These are phyloP conservation scores for Microtus pennsylvanicus DNA, from an alignment of 2,113 vertebrate genomes.

Conservation along the genomic window DNA sequence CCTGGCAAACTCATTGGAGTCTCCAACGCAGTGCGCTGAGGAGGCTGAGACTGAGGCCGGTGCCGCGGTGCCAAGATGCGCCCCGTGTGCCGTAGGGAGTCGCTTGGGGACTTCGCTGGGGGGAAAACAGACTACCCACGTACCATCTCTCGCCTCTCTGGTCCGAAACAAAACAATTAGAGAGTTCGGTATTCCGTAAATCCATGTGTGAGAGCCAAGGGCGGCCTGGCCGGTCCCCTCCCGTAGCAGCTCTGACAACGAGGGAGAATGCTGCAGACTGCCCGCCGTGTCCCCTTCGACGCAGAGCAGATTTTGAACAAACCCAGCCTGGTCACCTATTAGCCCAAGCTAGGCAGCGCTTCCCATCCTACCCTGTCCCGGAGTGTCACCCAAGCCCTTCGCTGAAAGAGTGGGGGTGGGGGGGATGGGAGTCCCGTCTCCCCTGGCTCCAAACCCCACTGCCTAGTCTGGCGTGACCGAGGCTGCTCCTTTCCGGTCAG, in stretches of 20 bases:
- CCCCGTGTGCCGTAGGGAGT: not conserved
- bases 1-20: constrained; percentile 24
- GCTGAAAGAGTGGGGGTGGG: not conserved
- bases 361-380: not conserved
- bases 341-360: too few species aligned
- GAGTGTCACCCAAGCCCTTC: not conserved
- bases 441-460: not conserved
- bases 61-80: not conserved
- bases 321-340: not conserved
- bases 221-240: not conserved
- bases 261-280: not conserved
- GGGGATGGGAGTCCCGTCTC: not conserved
- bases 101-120: not conserved
- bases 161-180: constrained; percentile 19
- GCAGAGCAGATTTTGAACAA: not conserved
- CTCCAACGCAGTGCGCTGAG: not conserved
- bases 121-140: not conserved
- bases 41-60: not conserved
- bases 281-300: not conserved
- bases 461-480: not conserved
- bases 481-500: constrained; percentile 40
- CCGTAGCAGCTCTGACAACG: not conserved
- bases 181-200: not conserved
- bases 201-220: not conserved
- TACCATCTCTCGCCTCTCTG: not conserved